A percentile compares a stretch with the other conserved stretches of the same genome.
phyloP scores from a whole-genome alignment of 64 coral and sea anemone species.

The Astreopora myriophthalma region DNA sequence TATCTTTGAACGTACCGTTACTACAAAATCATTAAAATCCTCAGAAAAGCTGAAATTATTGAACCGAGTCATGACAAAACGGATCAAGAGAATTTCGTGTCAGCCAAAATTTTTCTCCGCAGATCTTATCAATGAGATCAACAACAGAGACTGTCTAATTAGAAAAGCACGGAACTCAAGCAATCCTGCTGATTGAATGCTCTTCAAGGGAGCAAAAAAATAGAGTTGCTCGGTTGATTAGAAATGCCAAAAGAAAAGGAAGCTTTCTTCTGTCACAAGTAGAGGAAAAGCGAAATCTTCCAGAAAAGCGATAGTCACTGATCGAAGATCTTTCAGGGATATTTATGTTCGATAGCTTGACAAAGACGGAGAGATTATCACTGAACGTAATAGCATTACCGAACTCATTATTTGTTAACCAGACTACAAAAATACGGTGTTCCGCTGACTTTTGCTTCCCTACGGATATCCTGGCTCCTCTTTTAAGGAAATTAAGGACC shows the following conservation, averaged over 20 bases:
- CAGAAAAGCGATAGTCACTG: neutral
- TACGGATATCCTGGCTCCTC: neutral
- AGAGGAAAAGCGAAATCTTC: neutral
- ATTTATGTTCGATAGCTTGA: neutral
- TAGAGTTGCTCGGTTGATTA: neutral
- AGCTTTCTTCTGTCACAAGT: neutral
- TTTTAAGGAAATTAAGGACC: neutral
- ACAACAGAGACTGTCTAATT: neutral
- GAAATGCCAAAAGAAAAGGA: neutral
- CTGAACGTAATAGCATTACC: neutral
- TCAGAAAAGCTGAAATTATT: too few species aligned
- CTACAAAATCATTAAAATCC: too few species aligned
- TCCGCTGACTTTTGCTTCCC: neutral
- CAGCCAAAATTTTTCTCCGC: neutral
- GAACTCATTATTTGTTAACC: neutral
- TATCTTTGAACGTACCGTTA: too few species aligned
- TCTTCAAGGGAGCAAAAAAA: neutral
- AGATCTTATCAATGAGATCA: neutral
- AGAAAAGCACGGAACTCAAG: neutral
- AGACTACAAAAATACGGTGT: neutral
- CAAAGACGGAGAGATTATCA: neutral
- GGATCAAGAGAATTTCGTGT: neutral
- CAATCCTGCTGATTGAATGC: neutral
- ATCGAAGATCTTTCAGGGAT: neutral
- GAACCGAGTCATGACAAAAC: too few species aligned